phyloP scores from a whole-genome alignment of 2,888 invertebrate genomes.

The Dichetophora obliterata region DNA sequence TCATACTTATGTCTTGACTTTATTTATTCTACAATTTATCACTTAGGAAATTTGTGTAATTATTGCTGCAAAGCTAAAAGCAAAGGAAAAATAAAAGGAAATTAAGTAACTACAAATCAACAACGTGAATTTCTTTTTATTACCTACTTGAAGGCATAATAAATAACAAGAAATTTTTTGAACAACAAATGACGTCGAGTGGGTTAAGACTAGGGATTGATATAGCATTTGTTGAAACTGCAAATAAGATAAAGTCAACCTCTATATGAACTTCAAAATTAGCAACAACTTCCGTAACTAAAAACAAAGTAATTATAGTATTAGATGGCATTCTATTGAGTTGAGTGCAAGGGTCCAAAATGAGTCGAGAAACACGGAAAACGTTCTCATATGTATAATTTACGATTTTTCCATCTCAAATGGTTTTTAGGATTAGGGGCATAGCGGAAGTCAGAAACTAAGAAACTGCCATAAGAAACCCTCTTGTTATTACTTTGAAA shows the following conservation, averaged over 20 bases:
- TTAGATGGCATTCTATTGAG: background rate
- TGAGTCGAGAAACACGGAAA: no score
- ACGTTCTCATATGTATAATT: no score
- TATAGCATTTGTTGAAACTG: background rate
- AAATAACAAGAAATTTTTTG: background rate
- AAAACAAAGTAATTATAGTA: background rate
- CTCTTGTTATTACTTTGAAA: no score
- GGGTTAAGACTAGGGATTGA: background rate
- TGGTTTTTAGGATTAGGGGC: no score
- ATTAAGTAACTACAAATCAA: no score
- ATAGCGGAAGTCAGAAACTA: no score
- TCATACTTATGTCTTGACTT: no score
- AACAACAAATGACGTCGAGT: background rate
- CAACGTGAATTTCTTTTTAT: background rate
- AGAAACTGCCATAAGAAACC: no score
- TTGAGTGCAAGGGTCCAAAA: no score
- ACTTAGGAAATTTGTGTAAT: background rate
- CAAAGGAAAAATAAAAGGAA: no score
- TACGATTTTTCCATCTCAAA: no score
- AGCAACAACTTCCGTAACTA: background rate
- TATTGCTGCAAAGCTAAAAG: background rate
- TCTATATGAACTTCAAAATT: slow-evolving; percentile 37
- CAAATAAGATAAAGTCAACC: slow-evolving; percentile 38
- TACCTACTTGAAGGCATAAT: background rate
- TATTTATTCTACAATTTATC: background rate